Percentiles rank a stretch among this genome's conserved stretches.
These are phyloP conservation scores for Itoplectis maculator DNA, from an alignment of 2,888 invertebrate genomes.

Conservation along the genomic window DNA sequence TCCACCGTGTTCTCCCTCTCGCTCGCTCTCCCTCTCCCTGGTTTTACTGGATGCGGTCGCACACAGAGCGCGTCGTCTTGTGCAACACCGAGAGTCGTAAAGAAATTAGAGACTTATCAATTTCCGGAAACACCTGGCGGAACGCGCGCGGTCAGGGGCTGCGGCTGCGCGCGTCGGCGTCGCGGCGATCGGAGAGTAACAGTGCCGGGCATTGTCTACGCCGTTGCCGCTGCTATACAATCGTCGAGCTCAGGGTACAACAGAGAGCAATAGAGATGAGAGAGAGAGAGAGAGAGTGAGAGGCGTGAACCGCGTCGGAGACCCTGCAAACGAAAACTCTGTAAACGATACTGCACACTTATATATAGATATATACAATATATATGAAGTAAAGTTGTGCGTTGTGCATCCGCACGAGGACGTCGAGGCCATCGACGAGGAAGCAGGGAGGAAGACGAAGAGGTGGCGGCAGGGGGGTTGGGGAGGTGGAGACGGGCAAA, in stretches of 20 bases:
- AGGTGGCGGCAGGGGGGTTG: too few relatives aligned
- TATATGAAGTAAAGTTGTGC: slow-evolving; percentile 43
- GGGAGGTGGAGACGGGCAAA: too few relatives aligned
- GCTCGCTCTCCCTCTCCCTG: slow-evolving; percentile 6
- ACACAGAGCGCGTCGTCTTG: slow-evolving; percentile 59
- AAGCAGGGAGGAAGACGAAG: slow-evolving; percentile 1
- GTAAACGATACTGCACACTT: slow-evolving; percentile 66
- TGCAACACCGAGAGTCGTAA: slow-evolving; percentile 76
- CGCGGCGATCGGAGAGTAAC: slow-evolving; percentile 68
- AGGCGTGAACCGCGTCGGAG: slow-evolving; percentile 58
- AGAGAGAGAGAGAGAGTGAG: too few relatives aligned
- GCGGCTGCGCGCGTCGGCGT: slow-evolving; percentile 60
- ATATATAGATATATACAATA: too few relatives aligned
- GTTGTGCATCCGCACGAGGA: slow-evolving; percentile 45
- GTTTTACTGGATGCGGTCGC: slow-evolving; percentile 56
- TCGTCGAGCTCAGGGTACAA: neutral
- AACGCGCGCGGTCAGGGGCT: slow-evolving; percentile 72
- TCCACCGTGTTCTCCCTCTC: slow-evolving; percentile 28
- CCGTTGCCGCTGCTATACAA: slow-evolving; percentile 16
- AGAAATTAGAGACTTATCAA: slow-evolving; percentile 82
- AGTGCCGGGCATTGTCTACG: slow-evolving; percentile 72
- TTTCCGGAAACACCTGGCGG: slow-evolving; percentile 81
- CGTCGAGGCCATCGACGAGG: slow-evolving; percentile 50
- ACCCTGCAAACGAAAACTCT: slow-evolving; percentile 67
- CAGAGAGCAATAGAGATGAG: too few relatives aligned